These are phyloP conservation scores for Cottus gobio DNA, from an alignment of 2,113 vertebrate species.

Conservation along the genomic window DNA sequence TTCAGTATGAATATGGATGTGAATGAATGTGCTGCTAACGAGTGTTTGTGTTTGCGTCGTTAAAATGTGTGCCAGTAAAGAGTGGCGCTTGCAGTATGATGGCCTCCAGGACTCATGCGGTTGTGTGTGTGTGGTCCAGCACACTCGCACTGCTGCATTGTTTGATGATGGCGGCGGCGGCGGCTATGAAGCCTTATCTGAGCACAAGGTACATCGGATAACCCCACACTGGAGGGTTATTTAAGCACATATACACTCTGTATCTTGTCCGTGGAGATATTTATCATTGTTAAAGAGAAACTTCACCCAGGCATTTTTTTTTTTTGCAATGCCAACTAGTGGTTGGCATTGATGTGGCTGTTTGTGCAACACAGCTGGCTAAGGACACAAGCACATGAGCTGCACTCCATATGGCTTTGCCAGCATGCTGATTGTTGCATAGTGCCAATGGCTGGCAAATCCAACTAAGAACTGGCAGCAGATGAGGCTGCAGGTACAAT, in stretches of 20 bases:
- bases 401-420: background rate
- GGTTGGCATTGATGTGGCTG: conserved; percentile 21
- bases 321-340: conserved; percentile 23
- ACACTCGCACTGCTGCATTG: conserved; percentile 30
- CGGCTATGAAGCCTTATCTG: conserved; percentile 69
- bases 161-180: conserved; percentile 53
- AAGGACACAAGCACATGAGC: conserved; percentile 15
- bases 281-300: background rate
- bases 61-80: conserved; percentile 53
- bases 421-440: conserved; percentile 1
- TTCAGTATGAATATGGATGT: conserved; percentile 75
- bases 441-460: background rate
- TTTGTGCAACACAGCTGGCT: conserved; percentile 35
- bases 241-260: background rate
- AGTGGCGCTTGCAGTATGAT: conserved; percentile 53
- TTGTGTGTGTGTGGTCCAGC: conserved; percentile 32
- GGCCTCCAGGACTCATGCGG: conserved; percentile 51
- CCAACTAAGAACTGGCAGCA: background rate
- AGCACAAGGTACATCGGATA: conserved; percentile 46
- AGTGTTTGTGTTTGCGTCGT: conserved; percentile 63
- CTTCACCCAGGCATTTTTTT: background rate
- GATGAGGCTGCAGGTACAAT: conserved; percentile 1
- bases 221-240: conserved; percentile 7
- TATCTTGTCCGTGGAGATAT: background rate
- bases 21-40: conserved; percentile 66